These are phyloP conservation scores for Ailurus styani DNA, from an alignment of 2,113 vertebrate genomes.

Conservation along the genomic window DNA sequence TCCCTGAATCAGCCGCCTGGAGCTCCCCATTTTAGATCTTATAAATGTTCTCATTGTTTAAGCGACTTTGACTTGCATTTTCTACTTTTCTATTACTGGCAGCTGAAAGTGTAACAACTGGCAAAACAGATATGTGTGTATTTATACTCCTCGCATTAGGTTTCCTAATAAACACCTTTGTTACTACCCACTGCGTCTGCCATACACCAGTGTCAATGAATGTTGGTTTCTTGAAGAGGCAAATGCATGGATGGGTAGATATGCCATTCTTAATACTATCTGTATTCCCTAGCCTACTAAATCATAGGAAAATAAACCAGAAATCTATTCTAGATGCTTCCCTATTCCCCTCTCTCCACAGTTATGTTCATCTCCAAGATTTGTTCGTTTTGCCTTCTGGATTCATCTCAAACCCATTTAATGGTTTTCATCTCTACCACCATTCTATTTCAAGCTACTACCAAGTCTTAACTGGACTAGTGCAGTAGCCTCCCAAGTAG, in stretches of 20 bases:
- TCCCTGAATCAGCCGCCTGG: not conserved
- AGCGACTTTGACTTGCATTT: not conserved
- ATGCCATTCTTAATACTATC: not conserved
- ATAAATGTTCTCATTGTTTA: not conserved
- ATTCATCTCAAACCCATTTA: not conserved
- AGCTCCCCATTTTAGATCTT: not conserved
- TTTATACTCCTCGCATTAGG: not conserved
- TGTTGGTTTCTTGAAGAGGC: not conserved
- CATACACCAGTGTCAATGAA: not conserved
- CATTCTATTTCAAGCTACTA: not conserved
- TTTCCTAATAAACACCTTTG: not conserved
- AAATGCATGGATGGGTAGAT: not conserved
- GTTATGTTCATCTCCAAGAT: not conserved
- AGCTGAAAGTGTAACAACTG: slow-evolving; percentile 19
- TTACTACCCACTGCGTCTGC: not conserved
- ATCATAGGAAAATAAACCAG: not conserved
- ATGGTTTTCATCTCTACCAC: not conserved
- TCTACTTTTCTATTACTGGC: not conserved
- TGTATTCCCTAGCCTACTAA: not conserved
- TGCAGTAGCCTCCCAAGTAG: not conserved
- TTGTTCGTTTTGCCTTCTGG: slow-evolving; percentile 6
- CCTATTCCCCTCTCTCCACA: not conserved
- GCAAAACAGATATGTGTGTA: not conserved
- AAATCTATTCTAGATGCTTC: not conserved
- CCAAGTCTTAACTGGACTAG: not conserved